Evolutionary conservation across 2,888 invertebrate species (phyloP), one percentile per base, ranked within the genome.

Genomic region (Lomographa bimaculata): DNA sequence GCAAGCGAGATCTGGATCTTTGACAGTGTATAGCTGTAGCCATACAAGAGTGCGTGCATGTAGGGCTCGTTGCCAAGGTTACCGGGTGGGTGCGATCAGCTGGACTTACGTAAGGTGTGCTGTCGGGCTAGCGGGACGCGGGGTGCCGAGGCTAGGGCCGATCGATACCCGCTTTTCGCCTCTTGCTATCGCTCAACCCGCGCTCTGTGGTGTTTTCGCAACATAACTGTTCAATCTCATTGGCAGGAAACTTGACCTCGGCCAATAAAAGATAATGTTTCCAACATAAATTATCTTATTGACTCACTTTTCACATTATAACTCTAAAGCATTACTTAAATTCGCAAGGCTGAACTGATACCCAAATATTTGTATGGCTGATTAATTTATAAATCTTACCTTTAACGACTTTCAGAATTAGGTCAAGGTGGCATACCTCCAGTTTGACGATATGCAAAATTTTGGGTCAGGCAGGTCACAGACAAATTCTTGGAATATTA

Each of bases 31-130:
- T 46, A 51, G 54, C 54, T 59, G 57, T 51, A 51, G 41, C 46
- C 54, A 53, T 51, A 53, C 47, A 53, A 61, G 58, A 64, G 60
- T 64, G 73, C 74, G 75, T 79, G 75, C 79, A 71, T 67, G 41
- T 46, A 68, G 71, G 68, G 72, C 72, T 71, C 72, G 84, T 85
- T 79, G 75, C 71, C 84, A 85, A 86, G 85, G 86, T 85, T 86
- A 85, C 84, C 59, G 81, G 82, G 80, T 76, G 79, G 84, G 81
- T 77, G 79, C 77, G 84, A 86, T 86, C 86, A 86, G 86, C 86
- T 86, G 86, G 80, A 72, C 79, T 86, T 86, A 86, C 80, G 85
- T 86, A 86, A 86, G 80, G 67, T 69, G 72, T 64, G 66, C 54
- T 54, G 57, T 54, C 50, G 63, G 51, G 56, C 55, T 60, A 45